Evolutionary conservation across 2,888 invertebrate species (phyloP).

Genomic region (Lomographa bimaculata): DNA sequence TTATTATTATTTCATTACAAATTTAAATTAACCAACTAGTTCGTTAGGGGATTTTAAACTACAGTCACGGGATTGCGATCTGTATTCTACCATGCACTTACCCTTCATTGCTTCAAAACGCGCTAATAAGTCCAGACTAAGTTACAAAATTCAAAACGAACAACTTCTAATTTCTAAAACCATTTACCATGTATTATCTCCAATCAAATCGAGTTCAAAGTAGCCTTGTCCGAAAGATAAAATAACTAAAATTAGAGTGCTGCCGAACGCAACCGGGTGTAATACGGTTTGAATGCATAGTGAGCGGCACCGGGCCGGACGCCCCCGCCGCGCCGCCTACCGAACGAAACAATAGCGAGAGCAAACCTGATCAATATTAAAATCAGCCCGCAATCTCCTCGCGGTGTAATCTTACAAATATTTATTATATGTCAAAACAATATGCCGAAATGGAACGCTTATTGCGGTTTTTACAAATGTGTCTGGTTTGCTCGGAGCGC

Average conservation of each 20-base stretch:
- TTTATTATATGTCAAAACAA: constrained; percentile 84
- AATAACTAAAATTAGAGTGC: constrained; percentile 38
- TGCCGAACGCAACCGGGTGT: constrained; percentile 75
- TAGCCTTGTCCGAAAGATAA: constrained; percentile 18
- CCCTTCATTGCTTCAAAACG: no score
- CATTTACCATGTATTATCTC: no score
- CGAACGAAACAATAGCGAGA: constrained; percentile 48
- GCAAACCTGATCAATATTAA: constrained; percentile 56
- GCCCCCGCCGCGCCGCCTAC: constrained; percentile 13
- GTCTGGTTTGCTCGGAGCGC: constrained; percentile 76
- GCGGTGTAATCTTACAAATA: constrained; percentile 77
- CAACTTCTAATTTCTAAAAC: no score
- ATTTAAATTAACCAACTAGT: no score
- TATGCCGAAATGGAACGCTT: constrained; percentile 82
- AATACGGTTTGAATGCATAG: constrained; percentile 58
- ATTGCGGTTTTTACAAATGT: constrained; percentile 82
- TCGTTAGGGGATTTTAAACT: no score
- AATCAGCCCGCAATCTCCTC: constrained; percentile 70
- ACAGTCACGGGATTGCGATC: no score
- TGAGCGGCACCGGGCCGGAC: constrained; percentile 44
- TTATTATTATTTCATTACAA: no score
- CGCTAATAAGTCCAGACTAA: no score
- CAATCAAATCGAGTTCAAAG: constrained; percentile 9
- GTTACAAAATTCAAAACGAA: no score
- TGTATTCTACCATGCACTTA: no score